phyloP scores from a whole-genome alignment of 64 coral and sea anemone genomes.

The Actinia equina region DNA sequence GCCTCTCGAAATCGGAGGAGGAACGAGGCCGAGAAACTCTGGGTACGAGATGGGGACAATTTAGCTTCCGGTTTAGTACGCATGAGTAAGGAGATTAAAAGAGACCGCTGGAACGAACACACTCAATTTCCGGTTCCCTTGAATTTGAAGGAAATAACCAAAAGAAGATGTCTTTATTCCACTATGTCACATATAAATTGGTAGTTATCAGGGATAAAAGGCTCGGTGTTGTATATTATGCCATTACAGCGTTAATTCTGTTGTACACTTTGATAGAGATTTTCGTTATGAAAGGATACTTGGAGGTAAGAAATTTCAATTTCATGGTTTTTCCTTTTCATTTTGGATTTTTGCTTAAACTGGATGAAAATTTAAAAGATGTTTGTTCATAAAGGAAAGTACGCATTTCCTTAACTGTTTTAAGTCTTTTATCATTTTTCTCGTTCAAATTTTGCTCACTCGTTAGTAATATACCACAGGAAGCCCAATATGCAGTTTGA shows the following conservation, averaged over 20 bases:
- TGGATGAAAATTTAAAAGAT: no score
- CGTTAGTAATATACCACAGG: not conserved
- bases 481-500: not conserved
- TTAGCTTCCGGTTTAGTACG: not conserved
- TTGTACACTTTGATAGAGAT: slow-evolving; percentile 87
- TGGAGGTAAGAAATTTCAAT: slow-evolving; percentile 59
- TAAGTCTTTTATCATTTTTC: not conserved
- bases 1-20: no score
- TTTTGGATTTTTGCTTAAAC: not conserved
- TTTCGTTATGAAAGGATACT: slow-evolving; percentile 89
- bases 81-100: not conserved
- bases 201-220: slow-evolving; percentile 88
- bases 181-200: slow-evolving; percentile 93
- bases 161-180: slow-evolving; percentile 71
- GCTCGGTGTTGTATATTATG: slow-evolving; percentile 81
- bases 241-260: slow-evolving; percentile 55
- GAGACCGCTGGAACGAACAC: not conserved
- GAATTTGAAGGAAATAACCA: not conserved
- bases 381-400: no score
- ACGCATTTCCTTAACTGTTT: no score
- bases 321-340: not conserved
- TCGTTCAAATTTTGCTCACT: not conserved
- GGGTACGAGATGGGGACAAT: not conserved
- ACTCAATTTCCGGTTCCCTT: not conserved
- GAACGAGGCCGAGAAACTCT: no score